phyloP scores from a whole-genome alignment of 2,113 vertebrate species.

The Vanacampus margaritifer region DNA sequence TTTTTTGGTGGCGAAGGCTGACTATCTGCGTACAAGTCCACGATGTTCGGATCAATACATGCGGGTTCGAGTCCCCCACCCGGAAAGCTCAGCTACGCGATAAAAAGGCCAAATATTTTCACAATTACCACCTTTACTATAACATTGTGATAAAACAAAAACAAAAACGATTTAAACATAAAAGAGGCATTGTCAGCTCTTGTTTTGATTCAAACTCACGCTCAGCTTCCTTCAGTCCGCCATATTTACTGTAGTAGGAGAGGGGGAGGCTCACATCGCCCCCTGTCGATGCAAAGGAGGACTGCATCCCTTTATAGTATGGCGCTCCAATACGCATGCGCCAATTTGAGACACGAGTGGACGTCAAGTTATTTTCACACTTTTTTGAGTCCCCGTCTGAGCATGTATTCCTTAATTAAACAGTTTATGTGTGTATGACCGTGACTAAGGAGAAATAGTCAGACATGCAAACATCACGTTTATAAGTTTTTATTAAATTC shows the following conservation, averaged over 20 bases:
- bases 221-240: constrained; percentile 33
- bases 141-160: background rate
- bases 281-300: background rate
- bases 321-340: background rate
- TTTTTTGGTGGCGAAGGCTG: constrained; percentile 48
- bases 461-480: background rate
- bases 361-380: no score
- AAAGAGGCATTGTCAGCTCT: background rate
- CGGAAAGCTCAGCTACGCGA: background rate
- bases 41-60: background rate
- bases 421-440: no score
- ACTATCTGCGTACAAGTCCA: constrained; percentile 13
- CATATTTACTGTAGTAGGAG: constrained; percentile 37
- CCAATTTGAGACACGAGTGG: background rate
- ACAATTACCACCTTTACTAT: background rate
- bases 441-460: no score
- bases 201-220: constrained; percentile 5
- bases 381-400: no score
- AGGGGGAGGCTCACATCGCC: constrained; percentile 26
- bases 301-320: background rate
- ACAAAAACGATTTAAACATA: no score
- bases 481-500: background rate
- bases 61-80: constrained; percentile 55
- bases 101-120: background rate
- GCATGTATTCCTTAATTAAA: no score